phyloP scores from a whole-genome alignment of 2,888 invertebrate species.

The Melinopterus prodromus region DNA sequence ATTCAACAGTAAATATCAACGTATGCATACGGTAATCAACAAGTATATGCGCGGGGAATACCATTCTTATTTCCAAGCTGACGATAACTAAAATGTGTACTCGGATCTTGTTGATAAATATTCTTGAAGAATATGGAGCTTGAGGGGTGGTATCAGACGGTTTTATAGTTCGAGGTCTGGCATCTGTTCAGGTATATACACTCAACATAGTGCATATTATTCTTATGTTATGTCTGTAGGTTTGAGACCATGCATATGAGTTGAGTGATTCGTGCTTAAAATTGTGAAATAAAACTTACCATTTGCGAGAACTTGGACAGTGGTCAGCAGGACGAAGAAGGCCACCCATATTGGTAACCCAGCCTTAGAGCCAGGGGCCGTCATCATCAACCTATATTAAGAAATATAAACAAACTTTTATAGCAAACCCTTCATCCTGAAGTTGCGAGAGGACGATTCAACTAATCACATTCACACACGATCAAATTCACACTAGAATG shows the following conservation, averaged over 20 bases:
- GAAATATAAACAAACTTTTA: conserved; percentile 46
- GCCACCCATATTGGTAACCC: conserved; percentile 52
- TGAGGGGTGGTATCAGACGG: not conserved
- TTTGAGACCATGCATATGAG: conserved; percentile 20
- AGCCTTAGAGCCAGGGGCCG: conserved; percentile 49
- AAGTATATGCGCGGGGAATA: not conserved
- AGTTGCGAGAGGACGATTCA: not conserved
- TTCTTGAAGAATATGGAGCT: not conserved
- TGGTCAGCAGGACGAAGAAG: conserved; percentile 54
- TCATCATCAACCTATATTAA: conserved; percentile 54
- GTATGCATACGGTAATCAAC: not conserved
- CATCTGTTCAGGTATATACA: not conserved
- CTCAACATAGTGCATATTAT: not conserved
- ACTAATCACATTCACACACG: conserved; percentile 35
- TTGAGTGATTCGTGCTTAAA: conserved; percentile 41
- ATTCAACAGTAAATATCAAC: not conserved
- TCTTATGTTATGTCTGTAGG: not conserved
- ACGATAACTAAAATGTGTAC: not conserved
- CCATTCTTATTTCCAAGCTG: not conserved
- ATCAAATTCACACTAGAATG: conserved; percentile 32
- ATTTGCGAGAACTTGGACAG: conserved; percentile 58
- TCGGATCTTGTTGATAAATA: not conserved
- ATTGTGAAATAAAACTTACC: conserved; percentile 54
- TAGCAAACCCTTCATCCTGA: conserved; percentile 50
- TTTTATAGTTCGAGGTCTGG: not conserved